These are phyloP conservation scores for Blastobasis adustella DNA, from an alignment of 2,888 invertebrate species.

Conservation along the genomic window DNA sequence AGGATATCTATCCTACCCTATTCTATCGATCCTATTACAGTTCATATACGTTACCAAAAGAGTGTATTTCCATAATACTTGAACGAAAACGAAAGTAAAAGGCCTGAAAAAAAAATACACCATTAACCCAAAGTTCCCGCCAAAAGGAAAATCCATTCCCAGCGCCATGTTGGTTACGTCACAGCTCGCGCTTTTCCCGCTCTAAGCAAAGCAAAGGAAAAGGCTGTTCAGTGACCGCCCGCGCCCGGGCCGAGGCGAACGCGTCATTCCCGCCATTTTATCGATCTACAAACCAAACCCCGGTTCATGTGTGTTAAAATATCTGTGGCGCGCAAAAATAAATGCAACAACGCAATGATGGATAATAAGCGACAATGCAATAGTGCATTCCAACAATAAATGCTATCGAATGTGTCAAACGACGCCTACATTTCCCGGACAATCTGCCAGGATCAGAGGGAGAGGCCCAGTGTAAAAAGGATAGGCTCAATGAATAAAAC, in stretches of 20 bases:
- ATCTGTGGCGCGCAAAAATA: conserved; percentile 8
- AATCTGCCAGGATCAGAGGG: conserved; percentile 20
- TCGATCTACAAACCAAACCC: neutral
- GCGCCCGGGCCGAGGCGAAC: conserved; percentile 36
- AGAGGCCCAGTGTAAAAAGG: conserved; percentile 24
- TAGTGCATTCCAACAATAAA: conserved; percentile 13
- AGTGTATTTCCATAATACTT: too few species aligned
- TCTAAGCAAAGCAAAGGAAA: too few species aligned
- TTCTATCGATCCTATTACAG: too few species aligned
- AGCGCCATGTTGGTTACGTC: too few species aligned
- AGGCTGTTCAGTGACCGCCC: conserved; percentile 47
- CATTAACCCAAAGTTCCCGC: too few species aligned
- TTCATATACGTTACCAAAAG: too few species aligned
- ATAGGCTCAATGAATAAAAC: conserved; percentile 17
- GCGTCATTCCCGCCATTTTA: conserved; percentile 9
- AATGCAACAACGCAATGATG: neutral
- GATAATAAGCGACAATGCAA: too few species aligned
- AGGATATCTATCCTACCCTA: too few species aligned
- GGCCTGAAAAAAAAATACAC: too few species aligned
- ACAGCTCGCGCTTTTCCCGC: too few species aligned
- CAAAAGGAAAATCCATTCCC: too few species aligned
- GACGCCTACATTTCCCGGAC: conserved; percentile 20
- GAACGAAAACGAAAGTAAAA: too few species aligned
- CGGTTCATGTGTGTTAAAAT: conserved; percentile 4
- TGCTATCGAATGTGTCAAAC: conserved; percentile 16